Base-by-base conservation (phyloP, 2,113 vertebrate species). In the Brachionichthys hirsutus region DNA sequence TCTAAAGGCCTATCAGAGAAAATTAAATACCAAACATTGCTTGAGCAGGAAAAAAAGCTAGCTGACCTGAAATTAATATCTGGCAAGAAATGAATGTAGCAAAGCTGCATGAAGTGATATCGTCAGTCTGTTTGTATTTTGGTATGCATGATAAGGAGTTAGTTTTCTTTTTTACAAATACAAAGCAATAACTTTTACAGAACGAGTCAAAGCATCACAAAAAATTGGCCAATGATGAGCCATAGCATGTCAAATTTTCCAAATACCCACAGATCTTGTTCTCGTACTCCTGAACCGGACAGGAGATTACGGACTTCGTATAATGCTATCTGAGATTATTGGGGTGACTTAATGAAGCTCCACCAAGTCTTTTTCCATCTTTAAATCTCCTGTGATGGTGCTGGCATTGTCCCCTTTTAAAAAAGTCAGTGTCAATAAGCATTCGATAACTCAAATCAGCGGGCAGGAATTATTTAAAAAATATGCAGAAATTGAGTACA, bases 311-410 rank as follows among this genome's bases (percentile, higher is more conserved):
- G 77, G 65, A 43, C 73, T 62, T 70, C 79, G 70, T 78, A 78
- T 73, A 78, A 62, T 78, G 64, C 83, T 54, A 63, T 76, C 63
- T 81, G 81, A 75, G 62, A 84, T 78, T 69, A 76, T 65, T 68
- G 63, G 58, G 71, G 17, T 46, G 58, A 84, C 78, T 84, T 85
- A 85, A 87, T 87, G 79, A 84, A 82, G 71, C 79, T 81, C 75
- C 59, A 47, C 59, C 41, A 35, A 55, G 78, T 62, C 68, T 30
- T 77, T 74, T 81, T 78, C 73, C 52, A 54, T 68, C 69, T 75
- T 71, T 68, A 78, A 78, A 63, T 69, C 71, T 77, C 62, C 40
- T 17, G 55, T 70, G 78, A 82, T 75, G 64, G 59, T 30, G 51
- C 50, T 78, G 79, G 74, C 73, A 81, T 66, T 78, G 83, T 80